Conservation (phyloP, 2,797 vertebrate genomes). For the Phrynocephalus forsythii region DNA sequence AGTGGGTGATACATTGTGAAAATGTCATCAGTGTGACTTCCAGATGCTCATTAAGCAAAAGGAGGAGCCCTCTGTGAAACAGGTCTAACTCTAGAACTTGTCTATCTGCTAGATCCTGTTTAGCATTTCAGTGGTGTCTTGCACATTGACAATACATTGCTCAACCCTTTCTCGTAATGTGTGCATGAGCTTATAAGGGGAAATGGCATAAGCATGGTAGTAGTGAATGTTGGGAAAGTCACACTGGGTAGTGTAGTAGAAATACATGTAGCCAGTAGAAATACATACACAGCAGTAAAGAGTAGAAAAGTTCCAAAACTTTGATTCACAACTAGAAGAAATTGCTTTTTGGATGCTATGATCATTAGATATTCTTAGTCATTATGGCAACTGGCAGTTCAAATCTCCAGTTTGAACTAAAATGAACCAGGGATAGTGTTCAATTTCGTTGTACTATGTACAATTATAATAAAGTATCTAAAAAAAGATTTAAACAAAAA, state of each 20-base stretch:
- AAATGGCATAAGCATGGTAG: not conserved
- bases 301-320: not conserved
- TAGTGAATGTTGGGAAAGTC: not conserved
- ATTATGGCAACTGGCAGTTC: no score
- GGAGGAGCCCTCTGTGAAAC: not conserved
- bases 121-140: not conserved
- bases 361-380: no score
- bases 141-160: not conserved
- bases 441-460: no score
- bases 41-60: not conserved
- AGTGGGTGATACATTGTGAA: not conserved
- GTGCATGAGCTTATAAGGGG: not conserved
- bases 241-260: not conserved
- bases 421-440: no score
- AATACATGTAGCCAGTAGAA: slow-evolving; percentile 1
- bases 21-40: not conserved
- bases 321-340: not conserved
- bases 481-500: not conserved
- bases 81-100: not conserved
- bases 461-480: no score
- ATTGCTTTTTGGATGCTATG: no score
- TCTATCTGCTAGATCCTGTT: slow-evolving; percentile 7
- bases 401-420: no score
- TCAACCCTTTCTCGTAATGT: slow-evolving; percentile 7
- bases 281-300: not conserved